Evolutionary conservation across 2,888 invertebrate species (phyloP), one percentile per base, ranked within the genome.

Genomic region (Eupithecia subfuscata): DNA sequence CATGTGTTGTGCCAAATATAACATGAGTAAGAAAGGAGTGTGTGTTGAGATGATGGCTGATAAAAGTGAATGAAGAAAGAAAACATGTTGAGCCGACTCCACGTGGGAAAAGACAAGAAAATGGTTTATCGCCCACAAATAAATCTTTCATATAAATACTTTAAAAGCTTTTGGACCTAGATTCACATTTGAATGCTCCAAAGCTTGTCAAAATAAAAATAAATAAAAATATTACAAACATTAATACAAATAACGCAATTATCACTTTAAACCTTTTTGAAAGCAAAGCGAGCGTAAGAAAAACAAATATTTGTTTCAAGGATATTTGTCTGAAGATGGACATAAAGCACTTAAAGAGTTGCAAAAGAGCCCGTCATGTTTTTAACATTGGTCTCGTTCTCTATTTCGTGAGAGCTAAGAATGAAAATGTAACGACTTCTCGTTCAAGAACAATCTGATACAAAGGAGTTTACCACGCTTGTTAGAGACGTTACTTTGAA

Each of bases 251-350:
- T 76, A 72, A 72, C n/a, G 30, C 70, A 72, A 73, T 68, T 75
- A 63, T 69, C 68, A 69, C 60, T 63, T 70, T 45, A 40, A 73
- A 78, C 67, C 76, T 69, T 78, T 79, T 80, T 75, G 73, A 78
- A 75, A 79, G 77, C 70, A 48, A 75, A 80, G 78, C 73, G 70
- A 74, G 76, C 75, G 77, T 75, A 78, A 81, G 72, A 64, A 65
- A 68, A 69, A 78, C 78, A 83, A 85, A 85, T 82, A 84, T 85
- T 83, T 80, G 78, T 77, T 80, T 75, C 73, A 79, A 83, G 82
- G 81, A 79, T 85, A 82, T 81, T 79, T 67, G 37, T 64, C 74
- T 72, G 76, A 68, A 78, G 78, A 76, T 82, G 77, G 79, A 75
- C 52, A 78, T 71, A 60, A 80, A 77, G 73, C 68, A 52, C 69